Conservation (phyloP, 2,888 invertebrate genomes). For the Hylaea fasciaria region DNA sequence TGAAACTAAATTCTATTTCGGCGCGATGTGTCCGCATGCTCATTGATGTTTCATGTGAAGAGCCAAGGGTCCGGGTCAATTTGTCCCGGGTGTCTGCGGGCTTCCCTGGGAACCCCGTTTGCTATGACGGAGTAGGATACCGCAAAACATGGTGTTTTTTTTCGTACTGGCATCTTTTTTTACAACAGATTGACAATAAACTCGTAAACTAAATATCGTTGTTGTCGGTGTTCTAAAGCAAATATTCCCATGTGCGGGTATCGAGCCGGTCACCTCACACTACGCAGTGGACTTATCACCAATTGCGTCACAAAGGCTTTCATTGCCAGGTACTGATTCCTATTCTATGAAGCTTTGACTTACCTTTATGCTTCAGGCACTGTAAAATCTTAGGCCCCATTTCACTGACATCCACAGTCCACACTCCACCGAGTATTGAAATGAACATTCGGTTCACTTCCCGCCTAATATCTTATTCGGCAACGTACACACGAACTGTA, state of each 20-base stretch:
- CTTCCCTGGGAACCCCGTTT: conserved; percentile 5
- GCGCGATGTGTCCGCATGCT: conserved; percentile 19
- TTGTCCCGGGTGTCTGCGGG: conserved; percentile 16
- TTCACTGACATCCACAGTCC: no score
- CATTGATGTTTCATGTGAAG: conserved; percentile 28
- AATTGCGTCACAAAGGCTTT: no score
- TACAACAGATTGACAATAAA: no score
- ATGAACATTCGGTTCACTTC: conserved; percentile 1
- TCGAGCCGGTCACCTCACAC: no score
- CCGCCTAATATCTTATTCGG: conserved; percentile 18
- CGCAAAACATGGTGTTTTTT: neutral
- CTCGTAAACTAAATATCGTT: no score
- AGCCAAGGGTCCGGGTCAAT: conserved; percentile 18
- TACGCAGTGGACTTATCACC: no score
- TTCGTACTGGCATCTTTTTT: neutral
- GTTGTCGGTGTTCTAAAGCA: no score
- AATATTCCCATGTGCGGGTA: no score
- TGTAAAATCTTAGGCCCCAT: no score
- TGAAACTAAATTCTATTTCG: conserved; percentile 22
- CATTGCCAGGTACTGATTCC: no score
- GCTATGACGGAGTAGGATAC: neutral
- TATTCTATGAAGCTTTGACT: neutral
- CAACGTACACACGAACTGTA: conserved; percentile 5
- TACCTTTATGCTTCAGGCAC: neutral
- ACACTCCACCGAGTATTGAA: neutral